These are phyloP conservation scores for Elysia chlorotica DNA, from an alignment of 1,140 invertebrate genomes.

Conservation along the genomic window DNA sequence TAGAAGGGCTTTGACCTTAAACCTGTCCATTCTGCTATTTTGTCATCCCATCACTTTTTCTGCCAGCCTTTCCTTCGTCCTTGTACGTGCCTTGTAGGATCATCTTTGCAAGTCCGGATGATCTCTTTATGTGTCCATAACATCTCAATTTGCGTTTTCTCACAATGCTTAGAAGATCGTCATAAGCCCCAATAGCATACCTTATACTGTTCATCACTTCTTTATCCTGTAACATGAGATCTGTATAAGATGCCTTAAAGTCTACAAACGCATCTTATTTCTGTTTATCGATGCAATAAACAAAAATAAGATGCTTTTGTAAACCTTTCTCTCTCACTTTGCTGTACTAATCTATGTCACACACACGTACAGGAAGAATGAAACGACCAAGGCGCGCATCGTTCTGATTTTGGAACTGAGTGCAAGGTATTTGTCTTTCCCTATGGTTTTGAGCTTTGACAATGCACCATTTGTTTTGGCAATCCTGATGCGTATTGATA, in stretches of 20 bases:
- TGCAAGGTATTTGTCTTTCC: no score
- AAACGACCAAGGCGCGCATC: not conserved
- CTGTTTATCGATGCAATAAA: no score
- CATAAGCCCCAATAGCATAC: not conserved
- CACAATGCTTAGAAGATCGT: not conserved
- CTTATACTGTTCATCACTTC: not conserved
- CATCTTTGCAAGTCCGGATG: not conserved
- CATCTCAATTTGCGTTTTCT: not conserved
- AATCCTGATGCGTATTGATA: not conserved
- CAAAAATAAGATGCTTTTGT: no score
- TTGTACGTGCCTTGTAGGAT: not conserved
- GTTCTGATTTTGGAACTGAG: not conserved
- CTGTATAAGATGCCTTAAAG: not conserved
- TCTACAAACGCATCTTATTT: not conserved
- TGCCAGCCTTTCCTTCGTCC: not conserved
- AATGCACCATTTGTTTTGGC: not conserved
- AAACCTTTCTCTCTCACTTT: not conserved
- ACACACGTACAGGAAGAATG: not conserved
- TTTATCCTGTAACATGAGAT: not conserved
- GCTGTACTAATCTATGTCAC: not conserved
- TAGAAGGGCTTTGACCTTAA: not conserved
- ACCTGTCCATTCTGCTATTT: not conserved
- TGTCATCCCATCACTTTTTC: not conserved
- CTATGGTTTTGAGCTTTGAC: not conserved
- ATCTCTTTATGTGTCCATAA: not conserved